Percentiles rank a stretch among this genome's conserved stretches.
Evolutionary conservation across 1,140 invertebrate species (phyloP).

Genomic region (Drosophila simulans): DNA sequence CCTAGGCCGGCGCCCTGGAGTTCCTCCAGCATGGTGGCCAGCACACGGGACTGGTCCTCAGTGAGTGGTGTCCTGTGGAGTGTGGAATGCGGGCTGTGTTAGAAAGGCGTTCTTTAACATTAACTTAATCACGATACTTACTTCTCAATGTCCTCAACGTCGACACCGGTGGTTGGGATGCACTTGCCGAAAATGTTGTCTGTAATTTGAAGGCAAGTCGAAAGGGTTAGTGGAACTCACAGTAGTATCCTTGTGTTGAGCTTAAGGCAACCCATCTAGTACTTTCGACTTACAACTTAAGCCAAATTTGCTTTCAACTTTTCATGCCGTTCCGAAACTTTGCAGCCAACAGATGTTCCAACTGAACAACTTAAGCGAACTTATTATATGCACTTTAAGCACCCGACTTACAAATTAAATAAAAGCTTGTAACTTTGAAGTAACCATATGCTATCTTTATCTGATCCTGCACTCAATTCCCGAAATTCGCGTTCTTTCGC

Average conservation of each 20-base stretch:
- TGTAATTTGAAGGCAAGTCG: constrained; percentile 84
- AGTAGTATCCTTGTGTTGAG: constrained; percentile 1
- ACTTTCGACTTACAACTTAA: constrained; percentile 5
- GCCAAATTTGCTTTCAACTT: constrained; percentile 1
- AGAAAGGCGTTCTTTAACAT: too few relatives aligned
- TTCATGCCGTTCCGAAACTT: constrained; percentile 1
- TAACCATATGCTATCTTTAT: background rate
- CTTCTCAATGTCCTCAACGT: constrained; percentile 87
- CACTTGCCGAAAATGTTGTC: constrained; percentile 94
- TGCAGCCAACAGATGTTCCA: background rate
- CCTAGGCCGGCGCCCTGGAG: constrained; percentile 83
- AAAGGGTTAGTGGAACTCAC: background rate
- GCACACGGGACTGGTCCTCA: constrained; percentile 79
- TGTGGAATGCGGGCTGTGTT: background rate
- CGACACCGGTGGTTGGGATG: constrained; percentile 87
- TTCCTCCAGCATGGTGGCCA: constrained; percentile 84
- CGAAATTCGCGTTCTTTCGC: too few relatives aligned
- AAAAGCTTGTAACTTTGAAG: background rate
- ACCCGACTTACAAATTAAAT: background rate
- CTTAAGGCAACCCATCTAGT: background rate
- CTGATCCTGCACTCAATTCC: background rate
- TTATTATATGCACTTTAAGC: background rate
- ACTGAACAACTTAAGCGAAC: background rate
- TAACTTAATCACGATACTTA: constrained; percentile 68
- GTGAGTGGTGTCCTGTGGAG: constrained; percentile 70